Evolutionary conservation across 2,797 vertebrate species (phyloP).

Genomic region (Nyctibius grandis): DNA sequence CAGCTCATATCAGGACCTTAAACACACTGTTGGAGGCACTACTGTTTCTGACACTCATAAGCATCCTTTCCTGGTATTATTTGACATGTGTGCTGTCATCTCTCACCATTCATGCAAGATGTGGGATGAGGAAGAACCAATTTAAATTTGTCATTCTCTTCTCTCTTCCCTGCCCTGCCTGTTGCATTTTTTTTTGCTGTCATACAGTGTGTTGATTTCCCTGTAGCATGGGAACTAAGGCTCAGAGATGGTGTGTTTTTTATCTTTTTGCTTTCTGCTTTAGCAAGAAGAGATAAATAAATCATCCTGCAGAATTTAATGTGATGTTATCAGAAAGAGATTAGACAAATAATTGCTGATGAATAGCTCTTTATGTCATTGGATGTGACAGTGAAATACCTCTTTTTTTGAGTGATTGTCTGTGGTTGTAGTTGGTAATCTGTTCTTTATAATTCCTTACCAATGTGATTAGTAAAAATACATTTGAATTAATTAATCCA

Average conservation of each 20-base stretch:
- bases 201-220: background rate
- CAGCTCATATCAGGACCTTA: background rate
- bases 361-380: background rate
- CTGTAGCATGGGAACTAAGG: background rate
- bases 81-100: background rate
- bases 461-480: background rate
- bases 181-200: background rate
- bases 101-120: background rate
- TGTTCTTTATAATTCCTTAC: background rate
- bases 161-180: background rate
- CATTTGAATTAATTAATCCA: background rate
- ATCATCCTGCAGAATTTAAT: background rate
- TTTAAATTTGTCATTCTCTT: background rate
- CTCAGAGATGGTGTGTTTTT: background rate
- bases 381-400: background rate
- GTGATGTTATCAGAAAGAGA: background rate
- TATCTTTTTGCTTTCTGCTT: background rate
- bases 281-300: background rate
- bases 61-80: background rate
- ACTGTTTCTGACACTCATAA: background rate
- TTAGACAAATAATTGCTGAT: background rate
- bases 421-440: background rate
- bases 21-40: background rate
- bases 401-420: background rate
- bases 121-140: background rate